Base-by-base conservation (phyloP, 2,113 vertebrate genomes). In the Puntigrus tetrazona region DNA sequence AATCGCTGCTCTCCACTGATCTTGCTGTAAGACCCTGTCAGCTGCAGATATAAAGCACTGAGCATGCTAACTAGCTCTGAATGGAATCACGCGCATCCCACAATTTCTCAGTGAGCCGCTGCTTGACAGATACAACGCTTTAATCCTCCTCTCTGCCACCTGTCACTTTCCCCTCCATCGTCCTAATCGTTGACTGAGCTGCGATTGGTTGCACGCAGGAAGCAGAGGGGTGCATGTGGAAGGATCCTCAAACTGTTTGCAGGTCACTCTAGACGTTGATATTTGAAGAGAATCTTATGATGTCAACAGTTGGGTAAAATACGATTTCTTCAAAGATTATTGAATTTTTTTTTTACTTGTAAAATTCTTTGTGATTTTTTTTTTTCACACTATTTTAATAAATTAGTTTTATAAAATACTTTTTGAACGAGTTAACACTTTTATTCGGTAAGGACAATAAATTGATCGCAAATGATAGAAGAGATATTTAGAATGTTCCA, bases 41-140 rank as follows among this genome's bases (percentile, higher is more conserved):
- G n/a, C 13, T 7, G 18, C 22, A 61, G 55, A 41, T 18, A 38
- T 38, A 16, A 79, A 63, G 22, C 77, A 29, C 7, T 25, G 36
- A 63, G 77, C 36, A 29, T 79, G 34, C 38, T 79, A 41, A 63
- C 77, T 77, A 27, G 8, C 29, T 77, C 18, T 57, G 29, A 77
- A 57, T 77, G 31, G 75, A 77, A 55, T 77, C 50, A 74, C 18
- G 6, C 8, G 6, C 47, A 57, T 36, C 75, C 47, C 20, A 36
- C 47, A 18, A 36, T 77, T 77, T 77, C 20, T 57, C 50, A 55
- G 4, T 14, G 50, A 55, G 50, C 20, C 20, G 2, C 50, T 22
- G 7, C 50, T 22, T 55, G 75, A 74, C 75, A 57, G 29, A 55
- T 52, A 55, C 75, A 57, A 5, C 1, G 1, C 29, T 36, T 57